These are phyloP conservation scores for Apogon talboti DNA, from an alignment of 2,797 vertebrate genomes.

Conservation along the genomic window DNA sequence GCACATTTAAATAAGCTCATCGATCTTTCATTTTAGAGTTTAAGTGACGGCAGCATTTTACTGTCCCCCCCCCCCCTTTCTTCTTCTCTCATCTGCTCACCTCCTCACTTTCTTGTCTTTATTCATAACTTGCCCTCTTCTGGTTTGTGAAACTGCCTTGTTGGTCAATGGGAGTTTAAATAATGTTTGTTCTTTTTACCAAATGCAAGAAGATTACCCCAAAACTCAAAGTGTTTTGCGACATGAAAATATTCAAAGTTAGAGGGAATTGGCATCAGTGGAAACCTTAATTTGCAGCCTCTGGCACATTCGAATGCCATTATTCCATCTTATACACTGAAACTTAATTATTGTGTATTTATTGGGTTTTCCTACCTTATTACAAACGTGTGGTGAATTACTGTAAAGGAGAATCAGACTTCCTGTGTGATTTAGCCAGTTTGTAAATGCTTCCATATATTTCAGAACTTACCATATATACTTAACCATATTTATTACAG, in stretches of 20 bases:
- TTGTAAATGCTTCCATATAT: no score
- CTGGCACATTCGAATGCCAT: no score
- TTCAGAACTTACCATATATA: no score
- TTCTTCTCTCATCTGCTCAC: conserved; percentile 63
- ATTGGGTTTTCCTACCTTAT: no score
- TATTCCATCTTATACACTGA: no score
- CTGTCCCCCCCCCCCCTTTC: conserved; percentile 53
- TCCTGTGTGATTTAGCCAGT: no score
- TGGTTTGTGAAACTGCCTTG: not conserved
- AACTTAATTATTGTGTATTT: no score
- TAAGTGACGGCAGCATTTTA: conserved; percentile 82
- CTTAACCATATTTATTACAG: no score
- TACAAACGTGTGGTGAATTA: no score
- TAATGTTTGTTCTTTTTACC: not conserved
- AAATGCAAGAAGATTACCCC: conserved; percentile 1
- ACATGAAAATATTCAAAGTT: not conserved
- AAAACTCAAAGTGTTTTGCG: not conserved
- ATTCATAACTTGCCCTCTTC: conserved; percentile 63
- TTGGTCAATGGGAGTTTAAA: not conserved
- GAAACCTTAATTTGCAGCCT: no score
- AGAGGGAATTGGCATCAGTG: not conserved
- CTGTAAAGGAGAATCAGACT: no score
- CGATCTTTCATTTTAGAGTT: conserved; percentile 84
- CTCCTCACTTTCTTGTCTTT: conserved; percentile 56
- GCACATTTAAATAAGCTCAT: conserved; percentile 84